Conservation (phyloP, 2,113 vertebrate genomes). For the Marmota monax region DNA sequence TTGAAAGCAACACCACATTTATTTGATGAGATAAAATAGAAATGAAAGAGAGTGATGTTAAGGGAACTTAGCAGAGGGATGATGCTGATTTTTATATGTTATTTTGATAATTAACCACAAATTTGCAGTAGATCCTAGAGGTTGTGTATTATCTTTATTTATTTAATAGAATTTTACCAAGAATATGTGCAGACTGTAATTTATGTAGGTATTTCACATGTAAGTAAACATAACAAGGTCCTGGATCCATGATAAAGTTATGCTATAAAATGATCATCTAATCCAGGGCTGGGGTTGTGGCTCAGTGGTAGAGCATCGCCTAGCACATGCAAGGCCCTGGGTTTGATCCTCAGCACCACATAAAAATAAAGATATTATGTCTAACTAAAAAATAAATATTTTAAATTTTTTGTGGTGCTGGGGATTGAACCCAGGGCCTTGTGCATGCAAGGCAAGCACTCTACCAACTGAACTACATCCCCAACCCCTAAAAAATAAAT, state of each 20-base stretch:
- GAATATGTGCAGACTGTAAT: background rate
- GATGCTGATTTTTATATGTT: slow-evolving; percentile 9
- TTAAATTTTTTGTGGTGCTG: no score
- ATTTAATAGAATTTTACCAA: background rate
- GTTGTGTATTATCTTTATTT: slow-evolving; percentile 1
- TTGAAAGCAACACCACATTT: background rate
- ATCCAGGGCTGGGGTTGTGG: no score
- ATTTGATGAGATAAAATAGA: slow-evolving; percentile 36
- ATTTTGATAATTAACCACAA: slow-evolving; percentile 15
- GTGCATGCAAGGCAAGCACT: no score
- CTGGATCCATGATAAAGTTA: background rate
- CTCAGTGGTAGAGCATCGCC: no score
- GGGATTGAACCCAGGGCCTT: no score
- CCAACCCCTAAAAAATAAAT: no score
- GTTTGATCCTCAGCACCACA: no score
- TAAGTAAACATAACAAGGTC: background rate
- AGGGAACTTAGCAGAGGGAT: background rate
- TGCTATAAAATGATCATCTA: background rate
- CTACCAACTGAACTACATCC: no score
- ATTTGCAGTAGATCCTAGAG: background rate
- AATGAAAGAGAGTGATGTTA: slow-evolving; percentile 37
- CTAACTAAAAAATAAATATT: no score
- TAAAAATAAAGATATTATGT: no score
- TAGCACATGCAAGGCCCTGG: no score
- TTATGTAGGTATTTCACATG: background rate